Percentiles rank a stretch among this genome's conserved stretches.
Conservation (phyloP, 2,888 invertebrate species). For the Agonopterix heracliana region DNA sequence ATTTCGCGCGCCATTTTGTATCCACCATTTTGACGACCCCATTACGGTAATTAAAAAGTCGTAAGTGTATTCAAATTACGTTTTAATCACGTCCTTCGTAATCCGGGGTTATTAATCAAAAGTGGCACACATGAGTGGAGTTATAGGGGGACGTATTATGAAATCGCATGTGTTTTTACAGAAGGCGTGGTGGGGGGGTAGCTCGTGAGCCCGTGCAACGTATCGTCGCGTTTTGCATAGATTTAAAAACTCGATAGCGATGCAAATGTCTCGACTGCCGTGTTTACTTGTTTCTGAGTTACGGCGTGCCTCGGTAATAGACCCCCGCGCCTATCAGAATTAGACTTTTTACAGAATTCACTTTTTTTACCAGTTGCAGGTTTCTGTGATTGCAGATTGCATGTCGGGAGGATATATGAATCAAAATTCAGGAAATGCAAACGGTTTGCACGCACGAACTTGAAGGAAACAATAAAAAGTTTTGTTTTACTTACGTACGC, state of each 20-base stretch:
- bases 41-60: constrained; percentile 25
- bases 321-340: constrained; percentile 58
- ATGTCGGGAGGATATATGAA: constrained; percentile 40
- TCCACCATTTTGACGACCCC: constrained; percentile 36
- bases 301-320: constrained; percentile 65
- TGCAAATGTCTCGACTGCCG: constrained; percentile 66
- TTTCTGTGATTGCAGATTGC: constrained; percentile 42
- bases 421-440: constrained; percentile 32
- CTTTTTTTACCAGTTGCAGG: constrained; percentile 26
- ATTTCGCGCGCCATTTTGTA: constrained; percentile 42
- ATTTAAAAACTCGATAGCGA: constrained; percentile 75
- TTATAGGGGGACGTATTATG: constrained; percentile 46
- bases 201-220: constrained; percentile 62
- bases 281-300: constrained; percentile 73
- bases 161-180: constrained; percentile 61
- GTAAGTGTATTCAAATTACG: constrained; percentile 29
- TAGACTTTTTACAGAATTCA: constrained; percentile 46
- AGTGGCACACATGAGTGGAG: constrained; percentile 30
- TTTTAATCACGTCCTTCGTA: constrained; percentile 40
- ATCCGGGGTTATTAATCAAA: constrained; percentile 56
- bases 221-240: constrained; percentile 75
- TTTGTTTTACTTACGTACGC: too few species aligned
- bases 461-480: background rate
- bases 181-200: constrained; percentile 36
- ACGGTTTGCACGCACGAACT: constrained; percentile 27